A percentile compares a stretch with the other conserved stretches of the same genome.
Evolutionary conservation across 2,797 vertebrate species (phyloP).

Genomic region (Columba guinea): DNA sequence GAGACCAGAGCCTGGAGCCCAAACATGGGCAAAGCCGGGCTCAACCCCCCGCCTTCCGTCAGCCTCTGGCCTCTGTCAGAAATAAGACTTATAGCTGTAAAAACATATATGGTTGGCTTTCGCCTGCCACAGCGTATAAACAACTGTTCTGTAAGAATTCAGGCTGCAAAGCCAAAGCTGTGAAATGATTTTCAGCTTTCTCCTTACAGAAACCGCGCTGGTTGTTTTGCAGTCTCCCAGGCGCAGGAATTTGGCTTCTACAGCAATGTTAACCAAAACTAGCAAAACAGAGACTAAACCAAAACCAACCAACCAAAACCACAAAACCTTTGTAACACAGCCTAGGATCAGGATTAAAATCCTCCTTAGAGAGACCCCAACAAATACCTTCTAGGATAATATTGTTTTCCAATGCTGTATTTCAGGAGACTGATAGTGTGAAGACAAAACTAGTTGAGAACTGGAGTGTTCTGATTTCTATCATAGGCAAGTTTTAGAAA

Average conservation of each 20-base stretch:
- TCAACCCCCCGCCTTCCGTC: not conserved
- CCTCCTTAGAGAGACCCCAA: not conserved
- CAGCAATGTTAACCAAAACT: not conserved
- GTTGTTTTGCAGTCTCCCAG: not conserved
- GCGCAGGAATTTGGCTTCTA: not conserved
- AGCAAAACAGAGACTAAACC: not conserved
- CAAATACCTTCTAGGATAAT: not conserved
- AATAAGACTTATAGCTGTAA: not conserved
- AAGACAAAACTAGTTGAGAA: not conserved
- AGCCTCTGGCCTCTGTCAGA: not conserved
- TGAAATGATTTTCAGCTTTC: not conserved
- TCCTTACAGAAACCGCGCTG: not conserved
- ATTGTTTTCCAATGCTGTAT: accelerated
- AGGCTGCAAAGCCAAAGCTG: not conserved
- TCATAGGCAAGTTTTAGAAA: not conserved
- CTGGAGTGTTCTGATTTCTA: not conserved
- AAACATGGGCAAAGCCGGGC: not conserved
- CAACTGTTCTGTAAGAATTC: not conserved
- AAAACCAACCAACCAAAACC: not conserved
- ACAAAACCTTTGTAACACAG: not conserved
- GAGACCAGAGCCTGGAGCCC: not conserved
- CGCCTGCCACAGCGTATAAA: not conserved
- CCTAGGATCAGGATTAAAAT: not conserved
- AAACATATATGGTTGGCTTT: not conserved
- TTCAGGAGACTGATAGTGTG: not conserved